Conservation (phyloP, 1,140 invertebrate species). For the Drosophila baimaii region DNA sequence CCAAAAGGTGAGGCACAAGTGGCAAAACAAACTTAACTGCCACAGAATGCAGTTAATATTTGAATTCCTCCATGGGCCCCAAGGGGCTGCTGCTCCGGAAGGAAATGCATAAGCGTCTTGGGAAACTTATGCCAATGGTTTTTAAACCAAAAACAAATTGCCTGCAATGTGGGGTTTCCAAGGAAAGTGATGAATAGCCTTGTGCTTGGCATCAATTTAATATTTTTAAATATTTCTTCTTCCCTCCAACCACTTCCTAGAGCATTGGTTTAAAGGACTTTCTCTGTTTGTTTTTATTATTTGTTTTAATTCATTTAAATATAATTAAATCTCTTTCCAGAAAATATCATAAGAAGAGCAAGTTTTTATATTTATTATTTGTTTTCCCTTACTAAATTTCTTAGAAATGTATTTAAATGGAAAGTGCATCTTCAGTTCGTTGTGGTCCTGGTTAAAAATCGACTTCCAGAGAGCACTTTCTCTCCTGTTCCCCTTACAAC, state of each 20-base stretch:
- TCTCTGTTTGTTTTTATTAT: not conserved
- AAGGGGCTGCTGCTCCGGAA: not conserved
- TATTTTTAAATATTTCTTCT: slow-evolving; percentile 1
- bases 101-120: slow-evolving; percentile 9
- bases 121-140: slow-evolving; percentile 14
- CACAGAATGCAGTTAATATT: slow-evolving; percentile 60
- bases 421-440: slow-evolving; percentile 45
- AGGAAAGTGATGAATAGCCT: not conserved
- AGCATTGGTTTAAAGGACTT: not conserved
- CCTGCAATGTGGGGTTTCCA: slow-evolving; percentile 5
- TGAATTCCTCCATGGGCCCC: slow-evolving; percentile 32
- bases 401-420: not conserved
- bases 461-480: slow-evolving; percentile 20
- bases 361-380: not conserved
- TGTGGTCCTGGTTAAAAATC: not conserved
- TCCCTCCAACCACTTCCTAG: not conserved
- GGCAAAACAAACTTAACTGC: slow-evolving; percentile 52
- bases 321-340: not conserved
- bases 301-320: not conserved
- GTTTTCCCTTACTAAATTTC: not conserved
- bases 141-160: slow-evolving; percentile 27
- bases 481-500: slow-evolving; percentile 19
- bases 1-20: slow-evolving; percentile 22
- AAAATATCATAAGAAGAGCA: not conserved
- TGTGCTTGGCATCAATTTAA: not conserved